These are phyloP conservation scores for Lepeophtheirus salmonis DNA, from an alignment of 1,140 invertebrate genomes.

Conservation along the genomic window DNA sequence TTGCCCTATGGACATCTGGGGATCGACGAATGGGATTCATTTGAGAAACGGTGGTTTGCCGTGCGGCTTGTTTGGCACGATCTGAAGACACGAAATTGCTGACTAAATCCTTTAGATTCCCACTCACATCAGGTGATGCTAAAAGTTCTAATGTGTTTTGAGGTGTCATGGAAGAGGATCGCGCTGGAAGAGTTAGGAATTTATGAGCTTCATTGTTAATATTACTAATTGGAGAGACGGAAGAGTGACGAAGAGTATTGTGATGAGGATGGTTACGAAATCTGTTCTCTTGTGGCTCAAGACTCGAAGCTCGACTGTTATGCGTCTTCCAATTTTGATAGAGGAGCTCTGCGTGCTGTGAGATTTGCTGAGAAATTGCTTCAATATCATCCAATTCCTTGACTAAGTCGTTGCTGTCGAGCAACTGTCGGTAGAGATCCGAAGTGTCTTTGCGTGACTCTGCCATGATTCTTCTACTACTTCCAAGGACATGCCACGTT, in stretches of 20 bases:
- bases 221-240: too few species aligned
- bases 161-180: not conserved
- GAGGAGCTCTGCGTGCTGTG: constrained; percentile 17
- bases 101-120: constrained; percentile 16
- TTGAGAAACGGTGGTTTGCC: constrained; percentile 11
- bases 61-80: constrained; percentile 16
- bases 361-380: constrained; percentile 18
- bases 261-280: not conserved
- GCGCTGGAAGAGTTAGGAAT: not conserved
- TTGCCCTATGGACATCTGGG: not conserved
- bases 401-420: constrained; percentile 16
- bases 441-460: not conserved
- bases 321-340: constrained; percentile 17
- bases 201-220: too few species aligned
- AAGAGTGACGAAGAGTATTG: not conserved
- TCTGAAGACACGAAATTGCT: constrained; percentile 17
- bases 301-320: not conserved
- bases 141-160: not conserved
- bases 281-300: not conserved
- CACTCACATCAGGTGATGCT: constrained; percentile 1
- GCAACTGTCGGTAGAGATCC: constrained; percentile 14
- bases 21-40: not conserved
- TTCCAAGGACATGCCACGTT: not conserved
- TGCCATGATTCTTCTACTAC: not conserved
- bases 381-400: constrained; percentile 18